Percentiles rank a stretch among this genome's conserved stretches.
phyloP scores from a whole-genome alignment of 2,797 vertebrate species.

The Callimico goeldii region DNA sequence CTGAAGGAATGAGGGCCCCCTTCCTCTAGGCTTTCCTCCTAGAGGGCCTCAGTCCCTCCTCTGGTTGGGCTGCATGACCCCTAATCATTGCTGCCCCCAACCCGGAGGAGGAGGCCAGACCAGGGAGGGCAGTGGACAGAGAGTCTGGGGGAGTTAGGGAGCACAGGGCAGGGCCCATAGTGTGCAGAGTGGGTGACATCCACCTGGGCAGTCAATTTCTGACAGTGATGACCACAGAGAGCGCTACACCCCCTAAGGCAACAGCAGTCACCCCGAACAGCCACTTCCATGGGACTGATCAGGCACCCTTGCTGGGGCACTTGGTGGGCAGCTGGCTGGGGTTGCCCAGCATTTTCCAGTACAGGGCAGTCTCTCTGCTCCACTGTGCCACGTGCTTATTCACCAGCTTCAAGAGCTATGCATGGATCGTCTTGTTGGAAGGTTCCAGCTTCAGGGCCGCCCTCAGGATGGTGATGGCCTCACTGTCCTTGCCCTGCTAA shows the following conservation, averaged over 20 bases:
- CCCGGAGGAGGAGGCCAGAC: background rate
- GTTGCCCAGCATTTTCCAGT: conserved; percentile 98
- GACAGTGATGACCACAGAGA: conserved; percentile 96
- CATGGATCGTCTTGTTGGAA: conserved; percentile 97
- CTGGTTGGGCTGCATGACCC: background rate
- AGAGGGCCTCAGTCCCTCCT: conserved; percentile 36
- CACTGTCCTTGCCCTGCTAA: conserved; percentile 92
- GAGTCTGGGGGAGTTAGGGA: conserved; percentile 40
- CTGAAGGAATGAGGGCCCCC: conserved; percentile 30
- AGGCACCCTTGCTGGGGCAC: conserved; percentile 88
- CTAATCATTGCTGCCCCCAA: conserved; percentile 36
- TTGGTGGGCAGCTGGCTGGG: conserved; percentile 68
- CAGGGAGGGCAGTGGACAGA: conserved; percentile 36
- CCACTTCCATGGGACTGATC: conserved; percentile 98
- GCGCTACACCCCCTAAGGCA: conserved; percentile 95
- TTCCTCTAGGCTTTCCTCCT: conserved; percentile 24
- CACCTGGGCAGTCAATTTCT: conserved; percentile 88
- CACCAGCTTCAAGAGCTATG: conserved; percentile 95
- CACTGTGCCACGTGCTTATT: conserved; percentile 95
- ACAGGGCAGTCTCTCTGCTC: conserved; percentile 94
- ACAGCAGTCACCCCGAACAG: conserved; percentile 96
- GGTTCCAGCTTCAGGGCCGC: conserved; percentile 95
- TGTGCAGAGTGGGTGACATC: background rate
- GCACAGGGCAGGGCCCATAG: conserved; percentile 21
- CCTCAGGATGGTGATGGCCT: conserved; percentile 93